phyloP scores from a whole-genome alignment of 1,140 invertebrate genomes.

The Samia ricini region DNA sequence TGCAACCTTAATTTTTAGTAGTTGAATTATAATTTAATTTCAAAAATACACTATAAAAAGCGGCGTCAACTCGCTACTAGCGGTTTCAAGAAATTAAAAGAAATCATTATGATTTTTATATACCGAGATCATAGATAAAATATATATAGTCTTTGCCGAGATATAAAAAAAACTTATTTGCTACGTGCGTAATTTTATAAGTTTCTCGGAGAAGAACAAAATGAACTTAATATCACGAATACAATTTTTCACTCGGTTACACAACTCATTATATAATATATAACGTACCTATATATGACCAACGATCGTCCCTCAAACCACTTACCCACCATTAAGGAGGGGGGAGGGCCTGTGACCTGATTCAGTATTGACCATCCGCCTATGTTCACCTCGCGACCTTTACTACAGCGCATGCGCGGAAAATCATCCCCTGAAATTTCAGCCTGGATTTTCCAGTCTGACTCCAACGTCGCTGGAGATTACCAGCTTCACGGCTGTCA shows the following conservation, averaged over 20 bases:
- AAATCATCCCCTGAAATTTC: conserved; percentile 24
- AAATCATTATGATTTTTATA: no score
- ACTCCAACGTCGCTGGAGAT: conserved; percentile 16
- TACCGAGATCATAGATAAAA: no score
- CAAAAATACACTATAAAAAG: no score
- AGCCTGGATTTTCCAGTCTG: conserved; percentile 35
- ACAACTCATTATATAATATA: neutral
- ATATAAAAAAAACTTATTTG: no score
- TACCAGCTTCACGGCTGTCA: conserved; percentile 16
- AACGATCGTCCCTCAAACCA: neutral
- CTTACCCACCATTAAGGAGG: neutral
- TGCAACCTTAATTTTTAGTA: no score
- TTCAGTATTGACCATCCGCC: conserved; percentile 39
- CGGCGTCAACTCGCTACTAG: no score
- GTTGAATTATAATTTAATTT: no score
- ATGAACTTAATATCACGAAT: no score
- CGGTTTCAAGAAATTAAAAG: no score
- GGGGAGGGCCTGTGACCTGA: conserved; percentile 37
- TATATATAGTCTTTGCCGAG: no score
- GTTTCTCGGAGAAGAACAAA: no score
- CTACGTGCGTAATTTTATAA: no score
- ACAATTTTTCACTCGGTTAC: neutral
- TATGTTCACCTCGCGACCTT: conserved; percentile 43
- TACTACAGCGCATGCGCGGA: conserved; percentile 48
- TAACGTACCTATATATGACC: neutral